Evolutionary conservation across 23 tunicate genomes (phyloP).

Genomic region (Trididemnum clinides): DNA sequence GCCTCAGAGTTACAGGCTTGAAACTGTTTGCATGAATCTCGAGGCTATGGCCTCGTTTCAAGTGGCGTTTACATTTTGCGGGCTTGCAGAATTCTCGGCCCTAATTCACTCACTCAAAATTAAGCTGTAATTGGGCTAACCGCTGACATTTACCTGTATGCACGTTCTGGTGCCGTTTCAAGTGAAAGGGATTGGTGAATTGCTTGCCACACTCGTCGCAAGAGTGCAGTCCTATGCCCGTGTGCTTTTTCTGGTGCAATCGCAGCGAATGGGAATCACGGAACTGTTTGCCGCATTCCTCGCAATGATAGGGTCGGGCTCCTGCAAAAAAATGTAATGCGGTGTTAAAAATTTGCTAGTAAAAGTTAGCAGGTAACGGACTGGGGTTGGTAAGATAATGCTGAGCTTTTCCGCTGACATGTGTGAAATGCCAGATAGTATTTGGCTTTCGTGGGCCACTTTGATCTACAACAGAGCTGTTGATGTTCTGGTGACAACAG

Average conservation of each 20-base stretch:
- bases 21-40: too few species aligned
- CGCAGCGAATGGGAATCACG: conserved; percentile 62
- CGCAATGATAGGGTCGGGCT: conserved; percentile 71
- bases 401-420: too few species aligned
- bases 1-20: too few species aligned
- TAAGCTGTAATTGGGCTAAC: too few species aligned
- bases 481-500: too few species aligned
- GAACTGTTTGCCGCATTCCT: conserved; percentile 81
- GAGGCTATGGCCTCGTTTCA: too few species aligned
- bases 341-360: background rate
- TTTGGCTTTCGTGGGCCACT: too few species aligned
- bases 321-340: conserved; percentile 21
- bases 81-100: too few species aligned
- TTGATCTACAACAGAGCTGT: too few species aligned
- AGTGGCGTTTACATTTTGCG: too few species aligned
- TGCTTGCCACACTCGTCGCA: conserved; percentile 68
- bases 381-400: too few species aligned
- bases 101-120: too few species aligned
- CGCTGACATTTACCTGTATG: conserved; percentile 64
- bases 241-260: conserved; percentile 84
- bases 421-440: background rate
- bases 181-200: conserved; percentile 70
- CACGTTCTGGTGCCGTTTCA: conserved; percentile 53
- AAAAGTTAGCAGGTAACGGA: background rate
- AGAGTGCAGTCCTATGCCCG: conserved; percentile 78